Conservation (phyloP, 1,140 invertebrate species). For the Magallana ariakensis region DNA sequence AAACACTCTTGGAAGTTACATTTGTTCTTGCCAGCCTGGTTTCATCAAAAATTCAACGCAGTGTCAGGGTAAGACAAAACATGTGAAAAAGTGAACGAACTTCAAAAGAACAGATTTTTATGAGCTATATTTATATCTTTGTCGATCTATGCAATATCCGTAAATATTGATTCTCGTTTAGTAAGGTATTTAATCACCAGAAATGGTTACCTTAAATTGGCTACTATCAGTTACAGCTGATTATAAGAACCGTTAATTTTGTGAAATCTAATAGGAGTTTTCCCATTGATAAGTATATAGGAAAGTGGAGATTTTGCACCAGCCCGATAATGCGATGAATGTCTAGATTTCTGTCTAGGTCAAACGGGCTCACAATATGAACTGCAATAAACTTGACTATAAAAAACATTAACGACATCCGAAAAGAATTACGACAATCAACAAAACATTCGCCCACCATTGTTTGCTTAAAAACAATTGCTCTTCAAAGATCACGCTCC, state of each 20-base stretch:
- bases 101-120: not conserved
- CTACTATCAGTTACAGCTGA: constrained; percentile 24
- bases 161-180: constrained; percentile 25
- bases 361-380: not conserved
- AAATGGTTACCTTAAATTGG: constrained; percentile 12
- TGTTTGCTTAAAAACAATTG: constrained; percentile 13
- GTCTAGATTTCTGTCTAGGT: not conserved
- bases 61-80: constrained; percentile 48
- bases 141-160: constrained; percentile 20
- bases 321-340: constrained; percentile 4
- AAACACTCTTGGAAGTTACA: constrained; percentile 57
- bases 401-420: constrained; percentile 25
- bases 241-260: constrained; percentile 5
- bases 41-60: constrained; percentile 33
- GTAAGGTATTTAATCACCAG: not conserved
- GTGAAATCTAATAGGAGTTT: not conserved
- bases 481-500: not conserved
- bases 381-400: not conserved
- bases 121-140: not conserved
- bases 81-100: not conserved
- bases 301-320: not conserved
- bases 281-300: constrained; percentile 29
- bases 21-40: constrained; percentile 52
- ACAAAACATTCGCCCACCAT: constrained; percentile 23
- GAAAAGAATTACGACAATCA: constrained; percentile 12